These are phyloP conservation scores for Pharmacophagus antenor DNA, from an alignment of 2,888 invertebrate species.

Conservation along the genomic window DNA sequence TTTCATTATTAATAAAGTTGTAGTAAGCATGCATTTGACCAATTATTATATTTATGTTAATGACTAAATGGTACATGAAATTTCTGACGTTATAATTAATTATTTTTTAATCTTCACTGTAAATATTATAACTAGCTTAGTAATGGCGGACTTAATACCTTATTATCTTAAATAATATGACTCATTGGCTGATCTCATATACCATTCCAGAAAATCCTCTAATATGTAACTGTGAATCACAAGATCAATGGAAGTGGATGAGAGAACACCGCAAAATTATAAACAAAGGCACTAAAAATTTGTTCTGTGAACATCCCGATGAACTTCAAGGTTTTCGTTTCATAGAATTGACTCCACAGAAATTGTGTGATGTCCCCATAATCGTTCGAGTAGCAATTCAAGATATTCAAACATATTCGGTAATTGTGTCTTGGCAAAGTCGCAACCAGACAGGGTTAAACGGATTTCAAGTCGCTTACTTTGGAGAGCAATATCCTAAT, in stretches of 20 bases:
- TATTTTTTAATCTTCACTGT: no score
- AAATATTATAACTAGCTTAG: no score
- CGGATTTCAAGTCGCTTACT: slow-evolving; percentile 93
- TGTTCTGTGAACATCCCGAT: slow-evolving; percentile 91
- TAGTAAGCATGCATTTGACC: no score
- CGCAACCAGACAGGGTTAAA: slow-evolving; percentile 91
- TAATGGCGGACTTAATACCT: no score
- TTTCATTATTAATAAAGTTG: no score
- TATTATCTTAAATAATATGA: not conserved
- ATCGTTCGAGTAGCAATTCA: slow-evolving; percentile 92
- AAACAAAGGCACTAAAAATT: slow-evolving; percentile 78
- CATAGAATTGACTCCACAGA: slow-evolving; percentile 88
- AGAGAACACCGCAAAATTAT: slow-evolving; percentile 91
- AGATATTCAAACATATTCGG: slow-evolving; percentile 92
- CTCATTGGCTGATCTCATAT: not conserved
- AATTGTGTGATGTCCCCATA: slow-evolving; percentile 91
- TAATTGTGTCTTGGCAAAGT: slow-evolving; percentile 94
- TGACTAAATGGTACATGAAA: no score
- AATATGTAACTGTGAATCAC: slow-evolving; percentile 93
- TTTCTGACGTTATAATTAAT: no score
- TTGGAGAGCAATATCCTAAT: slow-evolving; percentile 77
- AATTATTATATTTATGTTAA: no score
- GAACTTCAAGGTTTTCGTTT: slow-evolving; percentile 88
- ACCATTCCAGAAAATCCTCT: slow-evolving; percentile 89
- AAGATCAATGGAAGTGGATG: slow-evolving; percentile 96